These are phyloP conservation scores for Theonella swinhoei DNA, from an alignment of 37 sponge, comb jelly and placozoan species.

Conservation along the genomic window DNA sequence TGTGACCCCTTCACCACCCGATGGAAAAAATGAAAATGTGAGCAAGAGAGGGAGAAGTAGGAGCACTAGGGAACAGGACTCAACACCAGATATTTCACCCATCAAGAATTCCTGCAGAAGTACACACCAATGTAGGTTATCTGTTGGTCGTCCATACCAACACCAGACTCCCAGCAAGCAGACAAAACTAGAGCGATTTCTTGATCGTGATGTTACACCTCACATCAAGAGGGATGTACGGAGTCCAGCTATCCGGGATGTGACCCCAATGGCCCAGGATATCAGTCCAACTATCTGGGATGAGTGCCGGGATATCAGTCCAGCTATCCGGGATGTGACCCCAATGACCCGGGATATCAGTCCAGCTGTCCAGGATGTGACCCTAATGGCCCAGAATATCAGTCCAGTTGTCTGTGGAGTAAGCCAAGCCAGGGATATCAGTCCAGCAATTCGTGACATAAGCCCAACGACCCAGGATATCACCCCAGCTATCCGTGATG, in stretches of 20 bases:
- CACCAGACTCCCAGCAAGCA: neutral
- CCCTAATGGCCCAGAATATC: neutral
- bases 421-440: neutral
- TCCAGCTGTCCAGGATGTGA: neutral
- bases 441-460: neutral
- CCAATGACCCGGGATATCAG: neutral
- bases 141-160: too few relatives aligned
- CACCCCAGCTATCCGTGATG: neutral
- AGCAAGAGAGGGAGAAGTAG: too few relatives aligned
- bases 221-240: neutral
- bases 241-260: neutral
- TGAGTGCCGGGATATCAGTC: neutral
- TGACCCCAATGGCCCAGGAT: neutral
- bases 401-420: neutral
- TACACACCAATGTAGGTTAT: neutral
- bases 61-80: too few relatives aligned
- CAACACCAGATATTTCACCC: neutral
- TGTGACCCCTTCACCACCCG: too few relatives aligned
- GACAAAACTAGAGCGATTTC: neutral
- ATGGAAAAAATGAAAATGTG: too few relatives aligned
- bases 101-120: neutral
- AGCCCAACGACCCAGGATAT: neutral
- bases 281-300: neutral
- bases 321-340: neutral
- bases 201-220: neutral